Base-by-base conservation (phyloP, 2,113 vertebrate species). In the Hydrolagus affinis region DNA sequence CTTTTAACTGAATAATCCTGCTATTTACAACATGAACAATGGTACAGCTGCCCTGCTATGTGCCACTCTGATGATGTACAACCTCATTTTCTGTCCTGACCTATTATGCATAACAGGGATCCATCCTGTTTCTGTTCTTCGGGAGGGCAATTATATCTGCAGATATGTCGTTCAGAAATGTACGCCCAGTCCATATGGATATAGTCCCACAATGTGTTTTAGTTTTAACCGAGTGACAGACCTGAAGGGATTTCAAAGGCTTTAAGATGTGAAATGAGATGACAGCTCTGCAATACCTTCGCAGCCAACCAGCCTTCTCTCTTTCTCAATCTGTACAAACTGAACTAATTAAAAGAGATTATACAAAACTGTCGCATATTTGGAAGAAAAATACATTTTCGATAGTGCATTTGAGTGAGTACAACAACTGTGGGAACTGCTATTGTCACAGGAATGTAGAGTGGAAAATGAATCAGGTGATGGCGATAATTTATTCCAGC, bases 401-500 rank as follows among this genome's bases (percentile, higher is more conserved):
- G 64, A 64, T 17, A 14, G 12, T 64, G 25, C 44, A 44, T 44
- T 44, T 44, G 44, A 44, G 44, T 17, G 25, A 17, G 23, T 64
- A 59, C 17, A 32, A 17, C 21, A 9, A 19, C 15, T 21, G 60
- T 17, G 11, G 30, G 56, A 32, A 30, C 2, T 44, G 30, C 19
- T 64, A 30, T 32, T 30, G 76, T 59, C 28, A 62, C 77, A 21
- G 78, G 30, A 64, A 28, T 1, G 23, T 15, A 59, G 15, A 23
- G 15, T 62, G 28, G 64, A 83, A n/a, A n/a, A 44, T 44, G 44
- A 44, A 64, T 32, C 78, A 83, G 25, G 19, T 66, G 62, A 11
- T 83, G 64, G 78, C 60, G 6, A 83, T 83, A 83, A 83, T 83
- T 32, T 83, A 83, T 83, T 83, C 44, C 78, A 83, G n/a, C 62